These are phyloP conservation scores for Alectura lathami DNA, from an alignment of 2,113 vertebrate species.

Conservation along the genomic window DNA sequence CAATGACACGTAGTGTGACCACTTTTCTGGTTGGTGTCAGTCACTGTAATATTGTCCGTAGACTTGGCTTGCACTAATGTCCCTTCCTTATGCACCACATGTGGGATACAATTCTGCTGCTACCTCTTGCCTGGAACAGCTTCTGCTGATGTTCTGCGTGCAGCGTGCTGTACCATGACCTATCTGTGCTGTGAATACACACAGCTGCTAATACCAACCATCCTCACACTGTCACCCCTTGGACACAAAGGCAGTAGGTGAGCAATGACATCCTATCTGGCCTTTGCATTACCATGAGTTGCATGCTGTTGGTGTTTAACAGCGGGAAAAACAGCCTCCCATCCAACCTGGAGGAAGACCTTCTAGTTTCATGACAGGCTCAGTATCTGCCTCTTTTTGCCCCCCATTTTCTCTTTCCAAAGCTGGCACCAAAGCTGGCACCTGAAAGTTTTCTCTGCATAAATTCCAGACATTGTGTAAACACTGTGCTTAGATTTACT, in stretches of 20 bases:
- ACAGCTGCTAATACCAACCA: background rate
- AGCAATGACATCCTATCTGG: background rate
- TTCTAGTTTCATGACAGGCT: slow-evolving; percentile 29
- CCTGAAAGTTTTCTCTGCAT: slow-evolving; percentile 78
- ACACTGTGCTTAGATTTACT: slow-evolving; percentile 68
- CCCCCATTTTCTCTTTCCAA: slow-evolving; percentile 56
- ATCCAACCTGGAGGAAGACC: background rate
- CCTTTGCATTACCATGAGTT: background rate
- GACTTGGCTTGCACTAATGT: background rate
- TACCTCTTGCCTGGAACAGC: background rate
- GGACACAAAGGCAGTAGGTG: background rate
- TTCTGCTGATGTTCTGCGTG: fast-evolving
- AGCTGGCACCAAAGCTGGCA: slow-evolving; percentile 63
- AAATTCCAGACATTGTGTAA: slow-evolving; percentile 83
- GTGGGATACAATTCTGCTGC: background rate
- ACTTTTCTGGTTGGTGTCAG: background rate
- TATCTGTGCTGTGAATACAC: background rate
- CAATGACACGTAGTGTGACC: background rate
- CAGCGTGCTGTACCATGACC: fast-evolving
- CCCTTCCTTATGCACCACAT: background rate
- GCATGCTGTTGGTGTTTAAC: background rate
- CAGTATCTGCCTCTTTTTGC: slow-evolving; percentile 53
- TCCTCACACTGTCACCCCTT: background rate
- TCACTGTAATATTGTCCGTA: background rate
- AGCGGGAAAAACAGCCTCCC: slow-evolving; percentile 8